Evolutionary conservation across 2,888 invertebrate species (phyloP).

Genomic region (Calameuta idolon): DNA sequence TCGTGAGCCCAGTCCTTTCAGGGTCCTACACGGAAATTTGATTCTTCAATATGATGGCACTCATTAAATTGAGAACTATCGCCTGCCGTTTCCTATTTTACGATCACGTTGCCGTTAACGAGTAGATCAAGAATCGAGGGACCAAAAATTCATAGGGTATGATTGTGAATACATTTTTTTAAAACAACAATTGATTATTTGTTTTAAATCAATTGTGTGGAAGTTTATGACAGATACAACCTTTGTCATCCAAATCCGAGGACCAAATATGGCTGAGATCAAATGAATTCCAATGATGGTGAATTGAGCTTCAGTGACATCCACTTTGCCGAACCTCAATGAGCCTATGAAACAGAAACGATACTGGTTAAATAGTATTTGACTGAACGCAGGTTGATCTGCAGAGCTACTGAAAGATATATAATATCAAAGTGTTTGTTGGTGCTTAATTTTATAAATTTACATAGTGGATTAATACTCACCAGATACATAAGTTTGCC

Average conservation of each 20-base stretch:
- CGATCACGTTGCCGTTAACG: background rate
- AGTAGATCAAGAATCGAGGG: background rate
- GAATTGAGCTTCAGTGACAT: constrained; percentile 98
- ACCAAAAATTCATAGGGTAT: background rate
- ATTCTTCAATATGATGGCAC: background rate
- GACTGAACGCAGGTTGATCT: background rate
- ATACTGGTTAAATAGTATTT: constrained; percentile 5
- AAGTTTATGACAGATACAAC: constrained; percentile 66
- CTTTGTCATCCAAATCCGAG: constrained; percentile 86
- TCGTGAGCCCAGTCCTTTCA: constrained; percentile 3
- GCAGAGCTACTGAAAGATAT: background rate
- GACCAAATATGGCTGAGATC: constrained; percentile 87
- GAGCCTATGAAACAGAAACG: constrained; percentile 70
- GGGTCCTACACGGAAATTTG: background rate
- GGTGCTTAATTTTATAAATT: background rate
- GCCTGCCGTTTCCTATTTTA: background rate
- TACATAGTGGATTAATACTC: constrained; percentile 36
- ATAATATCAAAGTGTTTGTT: background rate
- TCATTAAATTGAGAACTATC: background rate
- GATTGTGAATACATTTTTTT: background rate
- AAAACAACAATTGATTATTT: background rate
- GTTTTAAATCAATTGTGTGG: background rate
- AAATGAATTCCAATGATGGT: constrained; percentile 90
- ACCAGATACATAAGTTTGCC: constrained; percentile 99
- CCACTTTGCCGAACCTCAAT: constrained; percentile 88